Percentiles rank a stretch among this genome's conserved stretches.
Evolutionary conservation across 2,113 vertebrate genomes (phyloP).

Genomic region (Lepus europaeus): DNA sequence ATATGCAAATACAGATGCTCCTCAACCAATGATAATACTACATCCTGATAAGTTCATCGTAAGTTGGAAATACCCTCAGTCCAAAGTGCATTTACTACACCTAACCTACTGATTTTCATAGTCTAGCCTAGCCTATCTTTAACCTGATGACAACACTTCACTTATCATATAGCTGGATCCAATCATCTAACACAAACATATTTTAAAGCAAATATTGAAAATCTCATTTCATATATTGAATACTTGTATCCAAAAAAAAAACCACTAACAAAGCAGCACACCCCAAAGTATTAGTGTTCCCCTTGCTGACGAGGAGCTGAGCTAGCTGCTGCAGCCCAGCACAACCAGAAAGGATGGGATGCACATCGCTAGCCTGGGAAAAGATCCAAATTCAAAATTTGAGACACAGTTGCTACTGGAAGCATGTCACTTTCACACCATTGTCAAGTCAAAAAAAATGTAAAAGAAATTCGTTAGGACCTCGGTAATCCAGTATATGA

Average conservation of each 20-base stretch:
- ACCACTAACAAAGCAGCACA: no score
- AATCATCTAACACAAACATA: background rate
- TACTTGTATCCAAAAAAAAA: background rate
- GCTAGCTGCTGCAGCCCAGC: background rate
- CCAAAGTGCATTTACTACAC: background rate
- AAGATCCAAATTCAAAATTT: background rate
- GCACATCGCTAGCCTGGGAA: background rate
- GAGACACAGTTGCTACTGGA: background rate
- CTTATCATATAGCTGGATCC: background rate
- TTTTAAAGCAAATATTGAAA: background rate
- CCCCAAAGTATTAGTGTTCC: accelerated
- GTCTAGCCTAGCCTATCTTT: background rate
- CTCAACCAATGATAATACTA: background rate
- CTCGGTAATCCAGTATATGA: background rate
- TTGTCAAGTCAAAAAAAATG: background rate
- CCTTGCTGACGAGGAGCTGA: no score
- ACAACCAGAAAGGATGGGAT: background rate
- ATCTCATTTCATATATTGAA: background rate
- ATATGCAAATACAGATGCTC: background rate
- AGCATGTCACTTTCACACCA: background rate
- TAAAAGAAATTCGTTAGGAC: background rate
- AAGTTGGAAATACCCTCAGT: background rate
- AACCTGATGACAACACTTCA: background rate
- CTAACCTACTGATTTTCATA: no score
- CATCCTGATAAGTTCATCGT: accelerated